Percentiles rank a stretch among this genome's conserved stretches.
Evolutionary conservation across 2,888 invertebrate genomes (phyloP).

Genomic region (Drosophila testacea): DNA sequence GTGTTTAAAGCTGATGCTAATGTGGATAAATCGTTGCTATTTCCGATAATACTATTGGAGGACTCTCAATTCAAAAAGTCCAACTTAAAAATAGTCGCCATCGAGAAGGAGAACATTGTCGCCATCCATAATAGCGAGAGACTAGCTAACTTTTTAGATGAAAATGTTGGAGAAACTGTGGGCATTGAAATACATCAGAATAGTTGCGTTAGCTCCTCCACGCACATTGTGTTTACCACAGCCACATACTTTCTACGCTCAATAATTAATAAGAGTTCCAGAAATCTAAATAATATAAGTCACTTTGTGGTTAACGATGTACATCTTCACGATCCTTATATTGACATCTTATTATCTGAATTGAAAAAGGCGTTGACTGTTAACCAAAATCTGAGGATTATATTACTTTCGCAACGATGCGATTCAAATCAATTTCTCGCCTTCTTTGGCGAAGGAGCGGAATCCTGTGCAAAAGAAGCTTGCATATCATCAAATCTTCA

Average conservation of each 20-base stretch:
- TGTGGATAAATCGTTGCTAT: conserved; percentile 49
- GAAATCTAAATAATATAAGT: conserved; percentile 39
- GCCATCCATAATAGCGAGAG: conserved; percentile 55
- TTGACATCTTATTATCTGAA: conserved; percentile 59
- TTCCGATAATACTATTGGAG: conserved; percentile 55
- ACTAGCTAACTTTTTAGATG: conserved; percentile 47
- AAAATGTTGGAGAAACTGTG: conserved; percentile 59
- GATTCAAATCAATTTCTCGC: conserved; percentile 13
- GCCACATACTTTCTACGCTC: conserved; percentile 52
- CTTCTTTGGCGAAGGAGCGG: conserved; percentile 57
- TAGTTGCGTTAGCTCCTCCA: conserved; percentile 36
- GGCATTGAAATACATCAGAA: conserved; percentile 54
- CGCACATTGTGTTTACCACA: conserved; percentile 59
- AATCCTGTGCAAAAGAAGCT: conserved; percentile 10
- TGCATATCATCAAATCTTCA: background rate
- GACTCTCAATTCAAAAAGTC: conserved; percentile 40
- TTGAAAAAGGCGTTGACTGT: conserved; percentile 35
- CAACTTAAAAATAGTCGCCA: conserved; percentile 46
- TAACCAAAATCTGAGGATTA: conserved; percentile 42
- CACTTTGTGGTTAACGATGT: conserved; percentile 66
- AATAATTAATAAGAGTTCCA: conserved; percentile 24
- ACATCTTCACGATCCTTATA: conserved; percentile 57
- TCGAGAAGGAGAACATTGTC: conserved; percentile 54
- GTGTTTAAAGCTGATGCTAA: conserved; percentile 40
- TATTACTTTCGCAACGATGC: conserved; percentile 52